These are phyloP conservation scores for Platysternon megacephalum DNA, from an alignment of 2,113 vertebrate species.

Conservation along the genomic window DNA sequence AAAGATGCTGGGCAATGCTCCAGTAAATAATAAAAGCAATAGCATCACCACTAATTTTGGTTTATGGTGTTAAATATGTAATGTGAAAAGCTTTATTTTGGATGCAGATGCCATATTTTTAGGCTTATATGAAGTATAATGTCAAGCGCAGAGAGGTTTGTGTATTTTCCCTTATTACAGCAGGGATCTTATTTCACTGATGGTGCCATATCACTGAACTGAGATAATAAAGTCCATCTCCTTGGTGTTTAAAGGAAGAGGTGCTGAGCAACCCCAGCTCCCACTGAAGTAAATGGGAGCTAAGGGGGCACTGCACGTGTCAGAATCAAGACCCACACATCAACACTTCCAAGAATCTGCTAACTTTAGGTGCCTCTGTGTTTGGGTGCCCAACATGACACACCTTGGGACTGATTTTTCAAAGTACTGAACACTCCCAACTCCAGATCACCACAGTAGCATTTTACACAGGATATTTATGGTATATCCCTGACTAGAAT, in stretches of 20 bases:
- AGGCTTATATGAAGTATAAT: not conserved
- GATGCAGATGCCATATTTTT: not conserved
- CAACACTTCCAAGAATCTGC: not conserved
- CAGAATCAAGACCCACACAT: not conserved
- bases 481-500: not conserved
- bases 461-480: not conserved
- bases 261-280: not conserved
- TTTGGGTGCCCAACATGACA: not conserved
- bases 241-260: not conserved
- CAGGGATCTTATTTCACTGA: not conserved
- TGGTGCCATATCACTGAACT: not conserved
- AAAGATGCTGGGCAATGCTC: not conserved
- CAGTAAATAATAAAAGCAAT: not conserved
- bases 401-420: not conserved
- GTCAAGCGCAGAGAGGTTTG: not conserved
- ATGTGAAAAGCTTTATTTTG: not conserved
- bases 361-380: not conserved
- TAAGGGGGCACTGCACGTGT: not conserved
- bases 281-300: not conserved
- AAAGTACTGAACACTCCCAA: not conserved
- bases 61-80: accelerated
- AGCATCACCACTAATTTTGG: not conserved
- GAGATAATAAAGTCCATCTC: not conserved
- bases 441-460: not conserved
- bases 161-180: not conserved